Conservation (phyloP, 2,888 invertebrate genomes). For the Smittia aterrima region DNA sequence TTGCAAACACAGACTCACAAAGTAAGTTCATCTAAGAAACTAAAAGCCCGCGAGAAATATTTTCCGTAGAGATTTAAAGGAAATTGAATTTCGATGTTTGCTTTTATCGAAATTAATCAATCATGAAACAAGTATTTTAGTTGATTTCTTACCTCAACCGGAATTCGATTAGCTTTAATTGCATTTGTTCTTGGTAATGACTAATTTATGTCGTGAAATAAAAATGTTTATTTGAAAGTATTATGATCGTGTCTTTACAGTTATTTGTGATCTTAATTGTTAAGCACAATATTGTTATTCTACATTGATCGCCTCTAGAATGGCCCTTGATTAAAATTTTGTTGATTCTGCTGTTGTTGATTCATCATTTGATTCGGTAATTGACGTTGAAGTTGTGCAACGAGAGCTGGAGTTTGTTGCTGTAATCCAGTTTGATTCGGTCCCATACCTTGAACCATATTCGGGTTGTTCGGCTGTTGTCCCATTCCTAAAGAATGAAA, state of each 20-base stretch:
- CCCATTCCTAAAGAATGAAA: conserved; percentile 47
- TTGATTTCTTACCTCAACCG: not conserved
- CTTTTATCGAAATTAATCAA: too few relatives aligned
- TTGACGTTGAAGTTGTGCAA: conserved; percentile 66
- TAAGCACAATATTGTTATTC: too few relatives aligned
- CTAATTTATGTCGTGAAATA: too few relatives aligned
- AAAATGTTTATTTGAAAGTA: too few relatives aligned
- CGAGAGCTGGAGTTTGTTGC: conserved; percentile 62
- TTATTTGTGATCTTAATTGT: too few relatives aligned
- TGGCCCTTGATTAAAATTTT: conserved; percentile 41
- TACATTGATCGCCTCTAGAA: too few relatives aligned
- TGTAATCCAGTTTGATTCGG: conserved; percentile 48
- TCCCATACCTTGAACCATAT: conserved; percentile 46
- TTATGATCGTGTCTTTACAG: too few relatives aligned
- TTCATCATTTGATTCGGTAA: conserved; percentile 49
- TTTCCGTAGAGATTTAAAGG: too few relatives aligned
- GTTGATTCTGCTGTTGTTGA: conserved; percentile 36
- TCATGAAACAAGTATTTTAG: not conserved
- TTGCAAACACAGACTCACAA: too few relatives aligned
- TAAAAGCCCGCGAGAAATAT: too few relatives aligned
- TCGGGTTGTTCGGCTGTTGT: conserved; percentile 47
- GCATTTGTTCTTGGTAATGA: too few relatives aligned
- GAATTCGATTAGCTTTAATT: not conserved
- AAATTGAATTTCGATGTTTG: not conserved
- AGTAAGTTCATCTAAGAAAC: too few relatives aligned